A percentile compares a stretch with the other conserved stretches of the same genome.
phyloP scores from a whole-genome alignment of 2,113 vertebrate species.

The Ursus arctos region DNA sequence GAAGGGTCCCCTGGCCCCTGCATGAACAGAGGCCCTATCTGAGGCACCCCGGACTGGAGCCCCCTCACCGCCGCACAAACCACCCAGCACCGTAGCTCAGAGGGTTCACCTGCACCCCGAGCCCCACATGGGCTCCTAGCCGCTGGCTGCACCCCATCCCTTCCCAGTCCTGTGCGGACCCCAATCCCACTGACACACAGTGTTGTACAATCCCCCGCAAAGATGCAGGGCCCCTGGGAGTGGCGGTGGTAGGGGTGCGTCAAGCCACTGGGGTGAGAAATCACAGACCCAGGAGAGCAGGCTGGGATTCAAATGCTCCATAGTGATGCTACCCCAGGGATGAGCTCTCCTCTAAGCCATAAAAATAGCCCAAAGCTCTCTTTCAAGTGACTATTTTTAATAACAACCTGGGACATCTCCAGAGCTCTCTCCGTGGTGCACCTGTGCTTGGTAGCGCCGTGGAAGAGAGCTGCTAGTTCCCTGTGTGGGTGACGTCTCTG shows the following conservation, averaged over 20 bases:
- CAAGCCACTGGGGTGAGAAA: neutral
- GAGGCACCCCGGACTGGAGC: neutral
- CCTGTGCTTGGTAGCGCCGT: neutral
- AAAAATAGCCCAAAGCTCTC: neutral
- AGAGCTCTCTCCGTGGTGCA: neutral
- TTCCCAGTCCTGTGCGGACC: neutral
- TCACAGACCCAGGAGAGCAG: neutral
- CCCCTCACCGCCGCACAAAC: neutral
- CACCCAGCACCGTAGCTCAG: fast-evolving
- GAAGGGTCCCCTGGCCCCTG: neutral
- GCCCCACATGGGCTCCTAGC: fast-evolving
- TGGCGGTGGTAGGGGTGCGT: fast-evolving
- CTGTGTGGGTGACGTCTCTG: neutral
- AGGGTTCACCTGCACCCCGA: neutral
- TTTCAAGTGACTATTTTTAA: neutral
- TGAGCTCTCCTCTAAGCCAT: neutral
- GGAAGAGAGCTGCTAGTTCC: neutral
- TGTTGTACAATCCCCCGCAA: neutral
- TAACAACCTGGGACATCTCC: neutral
- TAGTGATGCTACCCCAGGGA: neutral
- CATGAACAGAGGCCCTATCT: neutral
- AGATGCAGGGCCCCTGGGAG: fast-evolving
- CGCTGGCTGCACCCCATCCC: neutral
- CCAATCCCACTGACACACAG: fast-evolving
- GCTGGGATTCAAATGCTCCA: neutral